Conservation (phyloP, 2,888 invertebrate species). For the Drosophila meridionalis region DNA sequence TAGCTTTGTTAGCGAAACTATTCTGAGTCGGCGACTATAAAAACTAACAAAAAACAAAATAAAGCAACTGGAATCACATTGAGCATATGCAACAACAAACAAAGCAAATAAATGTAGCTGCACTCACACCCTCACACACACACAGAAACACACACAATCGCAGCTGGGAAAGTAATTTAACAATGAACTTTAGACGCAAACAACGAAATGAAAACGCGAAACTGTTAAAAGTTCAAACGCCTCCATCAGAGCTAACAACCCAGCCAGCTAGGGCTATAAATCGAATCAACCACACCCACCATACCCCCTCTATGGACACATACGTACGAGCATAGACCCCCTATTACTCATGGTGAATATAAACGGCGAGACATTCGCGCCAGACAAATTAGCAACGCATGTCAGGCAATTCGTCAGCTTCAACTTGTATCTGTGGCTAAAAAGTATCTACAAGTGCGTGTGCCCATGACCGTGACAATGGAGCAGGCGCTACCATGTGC, state of each 20-base stretch:
- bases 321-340: neutral
- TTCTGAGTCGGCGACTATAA: constrained; percentile 24
- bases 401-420: constrained; percentile 53
- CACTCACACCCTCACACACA: constrained; percentile 7
- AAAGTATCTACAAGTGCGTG: constrained; percentile 45
- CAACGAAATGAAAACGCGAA: constrained; percentile 59
- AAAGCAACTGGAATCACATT: constrained; percentile 35
- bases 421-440: constrained; percentile 29
- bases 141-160: constrained; percentile 1
- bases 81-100: constrained; percentile 27
- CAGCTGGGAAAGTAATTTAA: constrained; percentile 48
- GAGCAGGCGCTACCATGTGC: constrained; percentile 1
- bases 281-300: constrained; percentile 19
- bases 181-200: constrained; percentile 65
- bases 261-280: constrained; percentile 44
- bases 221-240: constrained; percentile 75
- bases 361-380: constrained; percentile 30
- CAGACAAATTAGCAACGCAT: constrained; percentile 68
- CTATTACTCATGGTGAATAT: constrained; percentile 15
- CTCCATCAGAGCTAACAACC: constrained; percentile 56
- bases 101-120: constrained; percentile 22
- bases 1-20: constrained; percentile 47
- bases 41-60: constrained; percentile 39
- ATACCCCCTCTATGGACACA: neutral
- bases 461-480: constrained; percentile 54